phyloP scores from a whole-genome alignment of 2,888 invertebrate genomes.

The Cantharis lateralis region DNA sequence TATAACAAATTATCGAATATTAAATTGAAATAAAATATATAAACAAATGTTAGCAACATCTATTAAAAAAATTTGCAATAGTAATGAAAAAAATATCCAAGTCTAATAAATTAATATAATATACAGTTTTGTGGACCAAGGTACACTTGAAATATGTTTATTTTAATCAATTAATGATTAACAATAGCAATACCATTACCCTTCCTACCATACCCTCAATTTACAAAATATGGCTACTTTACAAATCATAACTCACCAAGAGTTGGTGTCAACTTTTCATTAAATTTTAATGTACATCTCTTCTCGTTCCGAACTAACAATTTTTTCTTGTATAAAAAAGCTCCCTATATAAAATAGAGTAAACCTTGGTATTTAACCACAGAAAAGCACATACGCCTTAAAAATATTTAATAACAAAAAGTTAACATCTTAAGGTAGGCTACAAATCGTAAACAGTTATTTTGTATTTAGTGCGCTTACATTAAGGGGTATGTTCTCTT shows the following conservation, averaged over 20 bases:
- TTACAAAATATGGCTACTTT: conserved; percentile 43
- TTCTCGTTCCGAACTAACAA: background rate
- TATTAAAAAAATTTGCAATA: conserved; percentile 42
- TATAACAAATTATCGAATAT: conserved; percentile 36
- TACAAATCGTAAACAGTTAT: conserved; percentile 40
- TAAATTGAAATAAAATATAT: conserved; percentile 45
- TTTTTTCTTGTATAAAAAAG: background rate
- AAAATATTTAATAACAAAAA: conserved; percentile 42
- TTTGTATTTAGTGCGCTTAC: conserved; percentile 48
- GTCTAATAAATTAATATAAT: conserved; percentile 43
- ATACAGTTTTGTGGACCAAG: conserved; percentile 44
- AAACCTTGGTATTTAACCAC: conserved; percentile 1
- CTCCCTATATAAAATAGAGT: background rate
- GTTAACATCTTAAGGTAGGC: conserved; percentile 41
- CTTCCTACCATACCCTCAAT: conserved; percentile 44
- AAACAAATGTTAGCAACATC: conserved; percentile 45
- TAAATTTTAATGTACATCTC: conserved; percentile 22
- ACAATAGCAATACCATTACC: conserved; percentile 47
- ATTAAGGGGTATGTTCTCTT: conserved; percentile 36
- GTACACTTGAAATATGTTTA: conserved; percentile 42
- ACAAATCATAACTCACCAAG: conserved; percentile 38
- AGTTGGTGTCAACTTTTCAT: conserved; percentile 45
- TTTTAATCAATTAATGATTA: conserved; percentile 44
- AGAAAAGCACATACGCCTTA: conserved; percentile 3
- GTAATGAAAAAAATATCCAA: conserved; percentile 37